Evolutionary conservation across 2,888 invertebrate genomes (phyloP), one percentile per base, ranked within the genome.

Genomic region (Lithosia quadra): DNA sequence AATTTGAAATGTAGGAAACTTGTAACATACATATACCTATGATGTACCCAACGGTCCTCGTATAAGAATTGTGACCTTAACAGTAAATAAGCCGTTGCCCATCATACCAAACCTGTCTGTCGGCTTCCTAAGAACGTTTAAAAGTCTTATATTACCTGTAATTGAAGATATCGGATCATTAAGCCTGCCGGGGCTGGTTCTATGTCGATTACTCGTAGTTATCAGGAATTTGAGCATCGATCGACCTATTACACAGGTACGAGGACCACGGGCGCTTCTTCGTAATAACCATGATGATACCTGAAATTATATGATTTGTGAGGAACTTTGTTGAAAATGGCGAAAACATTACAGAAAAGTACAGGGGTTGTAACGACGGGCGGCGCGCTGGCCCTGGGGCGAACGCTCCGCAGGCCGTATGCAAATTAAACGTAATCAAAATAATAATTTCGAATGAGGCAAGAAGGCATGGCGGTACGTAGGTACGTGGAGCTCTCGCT

Each of bases 351-450:
- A 94, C 92, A 93, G 92, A 93, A 94, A 94, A 94, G 92, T 93
- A 94, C 92, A 90, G 93, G 94, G 93, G 92, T 92, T 87, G 92
- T 90, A 89, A 90, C 89, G 89, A 88, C 88, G 88, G 85, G 85
- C 90, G 90, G 90, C 86, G 87, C 83, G 71, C 73, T 77, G 75
- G 88, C 90, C 92, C 84, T 75, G 86, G 80, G 92, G 92, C 91
- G 83, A 81, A 80, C 83, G 84, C 84, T 86, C 86, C 89, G 83
- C 88, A 88, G 89, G 87, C 89, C 88, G 88, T 94, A 95, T 95
- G 94, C 95, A 95, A 95, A 95, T 95, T 94, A 94, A 94, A 92
- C 88, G 92, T 92, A 95, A 95, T 95, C 95, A 95, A 95, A 95
- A 94, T 94, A 95, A 94, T 93, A 91, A 94, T 94, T 94, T 91